These are phyloP conservation scores for Uromys caudimaculatus DNA, from an alignment of 2,797 vertebrate species.

Conservation along the genomic window DNA sequence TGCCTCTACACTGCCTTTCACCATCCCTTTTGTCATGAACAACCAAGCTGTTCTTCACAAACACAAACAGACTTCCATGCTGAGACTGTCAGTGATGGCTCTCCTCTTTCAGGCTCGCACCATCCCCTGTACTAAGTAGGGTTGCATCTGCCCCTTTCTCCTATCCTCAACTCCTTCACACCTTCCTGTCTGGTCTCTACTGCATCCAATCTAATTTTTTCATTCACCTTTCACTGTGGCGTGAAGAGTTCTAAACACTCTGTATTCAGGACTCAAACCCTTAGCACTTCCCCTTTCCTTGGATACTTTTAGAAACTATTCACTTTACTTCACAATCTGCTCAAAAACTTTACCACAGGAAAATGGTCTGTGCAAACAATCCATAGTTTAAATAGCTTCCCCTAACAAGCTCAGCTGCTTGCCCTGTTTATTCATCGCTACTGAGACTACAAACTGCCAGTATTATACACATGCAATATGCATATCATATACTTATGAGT, in stretches of 20 bases:
- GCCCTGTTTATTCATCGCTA: background rate
- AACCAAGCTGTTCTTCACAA: background rate
- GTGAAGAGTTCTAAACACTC: background rate
- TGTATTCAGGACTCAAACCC: background rate
- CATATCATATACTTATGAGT: background rate
- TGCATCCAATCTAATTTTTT: background rate
- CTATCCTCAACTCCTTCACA: background rate
- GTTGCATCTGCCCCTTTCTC: background rate
- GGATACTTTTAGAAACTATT: background rate
- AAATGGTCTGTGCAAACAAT: background rate
- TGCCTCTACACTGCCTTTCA: too few relatives aligned
- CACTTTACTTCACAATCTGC: background rate
- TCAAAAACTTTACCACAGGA: background rate
- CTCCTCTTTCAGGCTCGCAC: background rate
- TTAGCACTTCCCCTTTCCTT: background rate
- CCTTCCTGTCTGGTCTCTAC: background rate
- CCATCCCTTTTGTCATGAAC: background rate
- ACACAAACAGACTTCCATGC: background rate
- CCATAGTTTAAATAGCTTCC: background rate
- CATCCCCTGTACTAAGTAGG: accelerated
- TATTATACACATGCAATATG: background rate
- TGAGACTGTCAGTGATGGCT: background rate
- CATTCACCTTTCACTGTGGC: too few relatives aligned
- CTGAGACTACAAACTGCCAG: background rate
- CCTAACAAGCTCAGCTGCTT: background rate